Evolutionary conservation across 1,140 invertebrate genomes (phyloP), one percentile per base, ranked within the genome.

Genomic region (Chionoecetes opilio): DNA sequence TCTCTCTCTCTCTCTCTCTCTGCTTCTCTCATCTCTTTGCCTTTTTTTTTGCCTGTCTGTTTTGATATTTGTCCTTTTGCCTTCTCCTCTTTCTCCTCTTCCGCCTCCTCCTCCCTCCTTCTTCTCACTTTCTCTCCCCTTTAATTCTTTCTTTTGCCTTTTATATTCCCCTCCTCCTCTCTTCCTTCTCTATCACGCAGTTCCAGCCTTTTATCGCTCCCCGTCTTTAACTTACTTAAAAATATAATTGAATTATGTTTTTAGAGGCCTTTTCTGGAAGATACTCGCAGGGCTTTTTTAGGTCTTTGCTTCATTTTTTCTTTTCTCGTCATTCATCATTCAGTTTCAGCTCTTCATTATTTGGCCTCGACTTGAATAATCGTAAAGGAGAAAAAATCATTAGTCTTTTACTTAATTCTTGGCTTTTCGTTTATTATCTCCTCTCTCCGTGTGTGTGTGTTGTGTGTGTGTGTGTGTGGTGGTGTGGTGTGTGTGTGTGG

Each of bases 261-360:
- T 26, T 75, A 26, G 3, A 75, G n/a, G n/a, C n/a, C 63, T 75
- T 75, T 26, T n/a, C 21, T n/a, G 21, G n/a, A 26, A 53, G 11
- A 14, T 53, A 53, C 46, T 53, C 46, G 46, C 46, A 17, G 11
- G 11, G 11, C 46, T 9, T 53, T 53, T n/a, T n/a, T n/a, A n/a
- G n/a, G 41, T 46, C 5, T 46, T 46, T 46, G 41, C 41, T 46
- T 14, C 41, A 14, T 14, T 46, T 46, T 14, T 14, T 8, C 41
- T 46, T 46, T 14, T 8, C 41, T 46, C 41, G 14, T 21, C 63
- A 75, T 75, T 21, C 63, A n/a, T 75, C n/a, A 26, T 6, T 75
- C 63, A n/a, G 63, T 8, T 75, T 75, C 63, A 75, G n/a, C 63
- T 75, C n/a, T 75, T 75, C n/a, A 75, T 75, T 75, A 75, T 75